Evolutionary conservation across 2,113 vertebrate genomes (phyloP), one percentile per base, ranked within the genome.

Genomic region (Machaerirhynchus nigripectus): DNA sequence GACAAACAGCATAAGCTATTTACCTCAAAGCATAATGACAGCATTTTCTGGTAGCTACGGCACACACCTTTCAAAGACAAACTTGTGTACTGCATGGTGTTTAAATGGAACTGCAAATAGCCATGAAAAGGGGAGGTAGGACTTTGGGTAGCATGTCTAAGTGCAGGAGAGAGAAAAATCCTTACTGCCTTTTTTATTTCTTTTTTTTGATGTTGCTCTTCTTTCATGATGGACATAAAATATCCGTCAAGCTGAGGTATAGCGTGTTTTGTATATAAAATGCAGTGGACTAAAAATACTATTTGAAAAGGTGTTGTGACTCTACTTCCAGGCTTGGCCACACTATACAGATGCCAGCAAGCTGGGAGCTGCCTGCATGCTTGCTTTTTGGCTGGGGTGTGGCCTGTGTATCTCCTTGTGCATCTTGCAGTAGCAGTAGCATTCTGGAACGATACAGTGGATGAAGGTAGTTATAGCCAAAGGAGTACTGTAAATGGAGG

Each of bases 41-140:
- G 23, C 12, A 16, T 57, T 84, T 91, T 78, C 24, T 81, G 69
- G 46, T 6, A n/a, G 60, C 47, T 87, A 11, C 20, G 5, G 4
- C 1, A 0, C 53, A 56, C 0, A 0, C 22, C 7, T 3, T 73
- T 90, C 39, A 50, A 75, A 47, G 33, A 64, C 26, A 70, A 71
- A 39, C 4, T 84, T 1, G 1, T 42, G 28, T 75, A 8, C 37
- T 78, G 15, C 18, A 14, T 59, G n/a, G 15, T 3, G 5, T 50
- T 90, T 82, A 35, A 69, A 84, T 27, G 59, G 74, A 46, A 53
- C 21, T 42, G 23, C 30, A 79, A 50, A 75, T 50, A 91, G 20
- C 39, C 10, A 6, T 53, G 65, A 70, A 82, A 26, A 10, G 24
- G 18, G 9, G 15, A 40, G 49, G 22, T 3, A 46, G 35, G 31